phyloP scores from a whole-genome alignment of 2,113 vertebrate genomes.

The Phocoena phocoena region DNA sequence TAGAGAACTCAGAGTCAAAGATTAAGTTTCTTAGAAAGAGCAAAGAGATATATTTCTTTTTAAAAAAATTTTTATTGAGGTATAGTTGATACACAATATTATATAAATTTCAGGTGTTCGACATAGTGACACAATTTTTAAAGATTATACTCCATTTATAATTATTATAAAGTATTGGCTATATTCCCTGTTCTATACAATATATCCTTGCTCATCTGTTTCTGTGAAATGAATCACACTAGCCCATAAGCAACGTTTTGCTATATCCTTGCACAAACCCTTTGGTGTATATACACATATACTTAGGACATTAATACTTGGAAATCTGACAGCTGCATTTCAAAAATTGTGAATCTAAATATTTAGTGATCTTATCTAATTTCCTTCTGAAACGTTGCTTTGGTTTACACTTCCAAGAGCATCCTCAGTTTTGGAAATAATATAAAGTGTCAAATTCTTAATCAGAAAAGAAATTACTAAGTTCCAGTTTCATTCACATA shows the following conservation, averaged over 20 bases:
- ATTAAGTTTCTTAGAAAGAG: background rate
- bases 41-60: background rate
- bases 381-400: background rate
- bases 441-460: background rate
- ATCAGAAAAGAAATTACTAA: background rate
- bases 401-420: background rate
- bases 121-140: background rate
- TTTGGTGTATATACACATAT: too few species aligned
- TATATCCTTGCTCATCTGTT: background rate
- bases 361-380: background rate
- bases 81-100: background rate
- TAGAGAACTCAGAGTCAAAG: background rate
- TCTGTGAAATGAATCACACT: background rate
- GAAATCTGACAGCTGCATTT: background rate
- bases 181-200: background rate
- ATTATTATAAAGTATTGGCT: background rate
- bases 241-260: background rate
- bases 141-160: background rate
- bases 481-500: background rate
- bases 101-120: background rate
- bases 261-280: background rate
- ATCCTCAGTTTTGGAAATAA: background rate
- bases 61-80: rapidly evolving
- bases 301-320: background rate
- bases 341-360: background rate